Percentiles rank a stretch among this genome's conserved stretches.
Conservation (phyloP, 2,113 vertebrate species). For the Pachypanchax playfairii region DNA sequence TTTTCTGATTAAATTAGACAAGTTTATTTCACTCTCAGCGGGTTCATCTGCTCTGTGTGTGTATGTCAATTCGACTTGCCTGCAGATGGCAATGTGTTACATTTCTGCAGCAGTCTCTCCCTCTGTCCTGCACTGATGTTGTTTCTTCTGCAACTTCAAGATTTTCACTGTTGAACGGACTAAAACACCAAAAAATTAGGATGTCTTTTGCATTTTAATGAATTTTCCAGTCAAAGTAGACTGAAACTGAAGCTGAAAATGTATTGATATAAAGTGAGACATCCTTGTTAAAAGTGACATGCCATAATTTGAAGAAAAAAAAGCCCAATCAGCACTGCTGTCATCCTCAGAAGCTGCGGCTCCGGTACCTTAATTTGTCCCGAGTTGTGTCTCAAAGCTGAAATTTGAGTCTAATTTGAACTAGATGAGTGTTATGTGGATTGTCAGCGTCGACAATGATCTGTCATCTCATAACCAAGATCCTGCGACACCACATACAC, state of each 20-base stretch:
- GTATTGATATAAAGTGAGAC: not conserved
- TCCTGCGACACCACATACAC: conserved; percentile 26
- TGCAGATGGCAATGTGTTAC: conserved; percentile 75
- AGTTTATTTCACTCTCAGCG: conserved; percentile 66
- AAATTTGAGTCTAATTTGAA: conserved; percentile 51
- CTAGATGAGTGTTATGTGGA: conserved; percentile 49
- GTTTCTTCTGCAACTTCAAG: conserved; percentile 49
- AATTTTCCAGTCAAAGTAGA: conserved; percentile 9
- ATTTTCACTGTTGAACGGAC: conserved; percentile 39
- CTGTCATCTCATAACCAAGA: conserved; percentile 42
- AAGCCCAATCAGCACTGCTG: conserved; percentile 45
- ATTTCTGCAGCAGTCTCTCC: conserved; percentile 53
- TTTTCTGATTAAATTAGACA: conserved; percentile 69
- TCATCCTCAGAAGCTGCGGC: conserved; percentile 14
- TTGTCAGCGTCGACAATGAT: conserved; percentile 53
- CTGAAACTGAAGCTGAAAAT: conserved; percentile 31
- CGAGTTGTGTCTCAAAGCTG: conserved; percentile 35
- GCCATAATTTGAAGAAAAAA: conserved; percentile 20
- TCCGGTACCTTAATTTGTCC: conserved; percentile 40
- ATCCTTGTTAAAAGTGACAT: conserved; percentile 49
- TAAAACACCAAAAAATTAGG: conserved; percentile 16
- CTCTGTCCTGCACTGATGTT: conserved; percentile 42
- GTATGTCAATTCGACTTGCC: conserved; percentile 51
- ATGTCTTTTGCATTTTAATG: conserved; percentile 55
- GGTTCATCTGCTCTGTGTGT: conserved; percentile 51